Percentiles rank a stretch among this genome's conserved stretches.
Evolutionary conservation across 2,113 vertebrate species (phyloP).

Genomic region (Philantomba maxwellii): DNA sequence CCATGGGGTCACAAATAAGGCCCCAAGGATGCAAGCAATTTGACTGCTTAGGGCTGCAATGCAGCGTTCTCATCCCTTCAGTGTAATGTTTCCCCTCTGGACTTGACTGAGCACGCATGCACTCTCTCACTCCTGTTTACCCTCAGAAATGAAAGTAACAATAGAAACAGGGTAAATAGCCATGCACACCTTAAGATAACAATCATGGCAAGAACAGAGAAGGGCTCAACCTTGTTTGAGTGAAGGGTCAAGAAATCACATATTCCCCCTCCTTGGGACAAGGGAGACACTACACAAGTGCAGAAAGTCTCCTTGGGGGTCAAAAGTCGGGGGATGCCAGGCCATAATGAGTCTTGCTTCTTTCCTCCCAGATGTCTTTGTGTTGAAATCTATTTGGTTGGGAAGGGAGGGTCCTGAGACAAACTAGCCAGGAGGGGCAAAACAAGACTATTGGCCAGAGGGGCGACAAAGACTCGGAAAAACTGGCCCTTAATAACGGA

Average conservation of each 20-base stretch:
- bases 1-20: not conserved
- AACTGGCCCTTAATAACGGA: not conserved
- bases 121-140: not conserved
- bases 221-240: not conserved
- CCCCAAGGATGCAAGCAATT: not conserved
- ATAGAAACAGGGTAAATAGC: not conserved
- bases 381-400: not conserved
- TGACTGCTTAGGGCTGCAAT: not conserved
- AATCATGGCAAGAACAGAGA: not conserved
- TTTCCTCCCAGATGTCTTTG: not conserved
- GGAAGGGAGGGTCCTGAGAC: not conserved
- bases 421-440: not conserved
- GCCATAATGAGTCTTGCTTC: not conserved
- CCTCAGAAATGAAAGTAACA: not conserved
- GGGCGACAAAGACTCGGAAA: not conserved
- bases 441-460: not conserved
- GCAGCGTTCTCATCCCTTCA: not conserved
- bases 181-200: not conserved
- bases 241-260: not conserved
- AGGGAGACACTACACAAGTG: not conserved
- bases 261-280: not conserved
- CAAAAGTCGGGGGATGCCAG: not conserved
- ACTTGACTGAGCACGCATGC: not conserved
- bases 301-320: not conserved
- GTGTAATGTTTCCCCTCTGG: rapidly evolving